Evolutionary conservation across 2,113 vertebrate genomes (phyloP), one percentile per base, ranked within the genome.

Genomic region (Psittacara wagleri): DNA sequence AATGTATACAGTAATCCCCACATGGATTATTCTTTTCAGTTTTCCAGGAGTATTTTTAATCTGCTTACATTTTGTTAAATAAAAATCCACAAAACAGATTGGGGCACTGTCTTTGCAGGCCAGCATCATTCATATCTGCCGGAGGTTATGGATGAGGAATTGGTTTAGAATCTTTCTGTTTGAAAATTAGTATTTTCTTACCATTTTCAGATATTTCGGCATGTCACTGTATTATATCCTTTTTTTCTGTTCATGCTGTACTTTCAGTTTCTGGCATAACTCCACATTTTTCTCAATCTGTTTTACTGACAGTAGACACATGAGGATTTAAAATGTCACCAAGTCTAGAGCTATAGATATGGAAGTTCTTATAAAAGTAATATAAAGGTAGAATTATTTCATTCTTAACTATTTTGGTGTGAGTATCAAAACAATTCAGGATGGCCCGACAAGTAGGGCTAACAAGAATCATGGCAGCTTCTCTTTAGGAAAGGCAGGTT

Each of bases 401-500:
- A 29, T 37, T 33, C 20, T 51, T 77, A 66, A 41, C 15, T 61
- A 5, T 82, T 92, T 68, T 39, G 39, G 24, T 31, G 17, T 52
- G 37, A 29, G 18, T 9, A 46, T 64, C 77, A 61, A 29, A 88
- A 41, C 6, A 43, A 35, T 93, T 80, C 52, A 23, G 69, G 39
- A 46, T n/a, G 52, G 29, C 28, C 85, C 9, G 18, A 81, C 13
- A 80, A 93, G 69, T 6, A 48, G 80, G 48, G 52, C 83, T 77
- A 68, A 54, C 33, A 59, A 59, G 95, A 84, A 74, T 22, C 59
- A 66, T 20, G 83, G n/a, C 62, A 55, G 66, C 82, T 83, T 18
- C 64, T 95, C 61, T 88, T 94, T 39, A 69, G 86, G 78, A 94
- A 86, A 96, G 29, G 8, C 46, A 93, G 78, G 85, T 88, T 86